phyloP scores from a whole-genome alignment of 2,797 vertebrate species.

The Vireo griseus region DNA sequence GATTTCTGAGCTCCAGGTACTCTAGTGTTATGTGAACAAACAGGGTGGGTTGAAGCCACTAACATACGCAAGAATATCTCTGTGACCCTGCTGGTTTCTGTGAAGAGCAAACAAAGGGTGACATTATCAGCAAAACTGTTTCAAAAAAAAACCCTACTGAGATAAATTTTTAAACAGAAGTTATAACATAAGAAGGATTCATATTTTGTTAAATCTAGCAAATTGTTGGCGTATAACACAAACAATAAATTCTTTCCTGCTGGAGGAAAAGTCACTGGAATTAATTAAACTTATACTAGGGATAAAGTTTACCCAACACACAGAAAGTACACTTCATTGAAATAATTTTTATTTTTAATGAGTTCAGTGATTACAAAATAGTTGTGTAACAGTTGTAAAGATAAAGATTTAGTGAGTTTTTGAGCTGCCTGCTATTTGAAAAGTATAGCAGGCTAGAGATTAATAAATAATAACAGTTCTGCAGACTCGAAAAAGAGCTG shows the following conservation, averaged over 20 bases:
- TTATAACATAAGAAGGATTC: background rate
- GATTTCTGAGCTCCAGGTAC: slow-evolving; percentile 5
- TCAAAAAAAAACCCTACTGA: background rate
- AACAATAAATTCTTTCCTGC: background rate
- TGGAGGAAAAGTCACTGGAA: background rate
- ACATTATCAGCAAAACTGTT: background rate
- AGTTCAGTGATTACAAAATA: background rate
- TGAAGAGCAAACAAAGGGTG: background rate
- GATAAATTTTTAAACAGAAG: background rate
- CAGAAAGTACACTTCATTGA: background rate
- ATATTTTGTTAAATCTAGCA: background rate
- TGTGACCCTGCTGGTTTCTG: background rate
- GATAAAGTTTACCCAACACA: background rate
- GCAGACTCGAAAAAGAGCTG: background rate
- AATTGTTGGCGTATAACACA: background rate
- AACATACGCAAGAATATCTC: background rate
- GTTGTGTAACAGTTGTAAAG: background rate
- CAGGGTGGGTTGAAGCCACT: background rate
- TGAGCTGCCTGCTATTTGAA: background rate
- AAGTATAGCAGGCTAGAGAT: background rate
- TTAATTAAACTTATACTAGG: background rate
- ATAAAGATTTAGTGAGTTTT: background rate
- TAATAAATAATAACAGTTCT: background rate
- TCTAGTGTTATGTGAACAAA: background rate
- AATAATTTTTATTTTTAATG: background rate